Conservation (phyloP, 2,113 vertebrate species). For the Urocynchramus pylzowi region DNA sequence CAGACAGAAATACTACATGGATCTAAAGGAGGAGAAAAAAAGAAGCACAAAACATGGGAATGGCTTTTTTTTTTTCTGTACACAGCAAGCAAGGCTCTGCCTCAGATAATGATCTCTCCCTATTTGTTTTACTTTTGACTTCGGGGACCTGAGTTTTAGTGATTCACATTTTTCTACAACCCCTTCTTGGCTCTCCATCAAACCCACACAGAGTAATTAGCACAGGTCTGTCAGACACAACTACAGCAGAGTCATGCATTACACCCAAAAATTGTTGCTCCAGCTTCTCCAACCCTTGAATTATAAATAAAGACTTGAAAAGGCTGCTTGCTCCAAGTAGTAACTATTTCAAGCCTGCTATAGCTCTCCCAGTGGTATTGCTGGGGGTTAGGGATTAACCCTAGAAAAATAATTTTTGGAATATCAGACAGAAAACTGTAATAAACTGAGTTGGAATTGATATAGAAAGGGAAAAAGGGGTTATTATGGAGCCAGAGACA, state of each 20-base stretch:
- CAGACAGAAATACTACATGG: background rate
- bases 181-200: constrained; percentile 1
- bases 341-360: constrained; percentile 33
- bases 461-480: background rate
- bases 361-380: background rate
- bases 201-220: constrained; percentile 22
- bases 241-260: background rate
- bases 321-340: background rate
- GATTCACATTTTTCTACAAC: constrained; percentile 48
- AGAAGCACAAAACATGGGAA: background rate
- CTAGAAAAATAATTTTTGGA: constrained; percentile 61
- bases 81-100: background rate
- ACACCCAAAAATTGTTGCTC: background rate
- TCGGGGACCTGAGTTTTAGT: constrained; percentile 31
- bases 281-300: background rate
- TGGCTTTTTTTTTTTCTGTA: background rate
- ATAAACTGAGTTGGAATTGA: constrained; percentile 30
- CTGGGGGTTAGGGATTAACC: constrained; percentile 45
- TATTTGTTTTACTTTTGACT: constrained; percentile 56
- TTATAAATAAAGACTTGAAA: background rate
- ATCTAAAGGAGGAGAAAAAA: background rate
- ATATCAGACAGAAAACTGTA: constrained; percentile 21
- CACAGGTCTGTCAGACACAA: background rate
- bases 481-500: background rate
- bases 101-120: constrained; percentile 45